Evolutionary conservation across 2,797 vertebrate genomes (phyloP), one percentile per base, ranked within the genome.

Genomic region (Clarias platycephalus): DNA sequence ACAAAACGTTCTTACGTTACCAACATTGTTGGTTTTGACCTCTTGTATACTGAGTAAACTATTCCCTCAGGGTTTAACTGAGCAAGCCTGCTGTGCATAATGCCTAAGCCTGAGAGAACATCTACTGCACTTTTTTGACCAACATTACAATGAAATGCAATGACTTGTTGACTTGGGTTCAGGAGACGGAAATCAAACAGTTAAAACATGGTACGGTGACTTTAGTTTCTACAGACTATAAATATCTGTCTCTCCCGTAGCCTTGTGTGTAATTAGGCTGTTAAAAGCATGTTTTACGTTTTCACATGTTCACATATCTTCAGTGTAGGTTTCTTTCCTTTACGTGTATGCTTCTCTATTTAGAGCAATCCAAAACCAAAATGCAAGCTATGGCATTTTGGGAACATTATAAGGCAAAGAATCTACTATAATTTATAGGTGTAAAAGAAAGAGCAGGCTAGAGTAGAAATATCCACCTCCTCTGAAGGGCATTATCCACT

Each of bases 341-440:
- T 81, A 64, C 37, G 26, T 79, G 1, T 44, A 0, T 13, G 6
- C 76, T 40, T 66, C 40, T 22, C 40, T 74, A 58, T 82, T 75
- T 9, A 49, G 37, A 67, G 88, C 40, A 85, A 82, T 37, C 55
- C 70, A 63, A 84, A 80, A 83, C 71, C 80, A 67, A 68, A 81
- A 77, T 81, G 67, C 55, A 82, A 53, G 75, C 62, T 79, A 57
- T 55, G 44, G 57, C 80, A 80, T 80, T 88, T 76, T 66, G 68
- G 71, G 66, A 83, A 75, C 83, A 78, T 81, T 60, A 78, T 80
- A 84, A 80, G 76, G 57, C 80, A 71, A 71, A 70, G 74, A 82
- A 84, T 71, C 64, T 80, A 49, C 34, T 67, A 22, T 70, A 75
- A 87, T 81, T 85, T 84, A 49, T 64, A 75, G 44, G 31, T 44